A percentile compares a stretch with the other conserved stretches of the same genome.
Evolutionary conservation across 1,140 invertebrate species (phyloP).

Genomic region (Paraescarpia echinospica): DNA sequence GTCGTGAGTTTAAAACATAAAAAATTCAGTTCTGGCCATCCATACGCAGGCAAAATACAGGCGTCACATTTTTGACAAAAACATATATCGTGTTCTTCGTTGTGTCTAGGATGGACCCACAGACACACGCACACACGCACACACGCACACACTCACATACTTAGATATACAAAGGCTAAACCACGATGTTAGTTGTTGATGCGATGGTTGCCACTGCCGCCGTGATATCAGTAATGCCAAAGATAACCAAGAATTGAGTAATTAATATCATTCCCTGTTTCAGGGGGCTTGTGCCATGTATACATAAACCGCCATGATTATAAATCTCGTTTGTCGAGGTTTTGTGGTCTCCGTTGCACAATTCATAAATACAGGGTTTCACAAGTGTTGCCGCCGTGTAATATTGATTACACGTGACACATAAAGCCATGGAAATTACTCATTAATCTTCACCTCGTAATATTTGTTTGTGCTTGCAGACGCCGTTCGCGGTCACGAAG

Average conservation of each 20-base stretch:
- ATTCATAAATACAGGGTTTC: neutral
- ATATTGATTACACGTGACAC: neutral
- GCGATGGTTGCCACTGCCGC: neutral
- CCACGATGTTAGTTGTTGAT: neutral
- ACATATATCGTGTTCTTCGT: too few relatives aligned
- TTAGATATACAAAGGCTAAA: neutral
- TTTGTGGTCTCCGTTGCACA: neutral
- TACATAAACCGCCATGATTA: neutral
- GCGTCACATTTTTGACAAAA: too few relatives aligned
- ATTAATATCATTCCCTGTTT: neutral
- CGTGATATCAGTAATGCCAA: neutral
- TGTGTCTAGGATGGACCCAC: neutral
- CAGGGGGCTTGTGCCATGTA: neutral
- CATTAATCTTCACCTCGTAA: neutral
- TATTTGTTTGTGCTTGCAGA: neutral
- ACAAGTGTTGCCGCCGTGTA: neutral
- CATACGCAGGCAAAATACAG: too few relatives aligned
- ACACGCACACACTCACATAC: neutral
- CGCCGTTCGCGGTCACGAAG: neutral
- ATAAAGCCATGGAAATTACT: neutral
- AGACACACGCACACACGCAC: neutral
- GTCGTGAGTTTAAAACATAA: too few relatives aligned
- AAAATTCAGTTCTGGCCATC: too few relatives aligned
- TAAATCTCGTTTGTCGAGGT: neutral
- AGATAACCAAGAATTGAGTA: neutral